phyloP scores from a whole-genome alignment of 2,797 vertebrate species.

The Cygnus olor region DNA sequence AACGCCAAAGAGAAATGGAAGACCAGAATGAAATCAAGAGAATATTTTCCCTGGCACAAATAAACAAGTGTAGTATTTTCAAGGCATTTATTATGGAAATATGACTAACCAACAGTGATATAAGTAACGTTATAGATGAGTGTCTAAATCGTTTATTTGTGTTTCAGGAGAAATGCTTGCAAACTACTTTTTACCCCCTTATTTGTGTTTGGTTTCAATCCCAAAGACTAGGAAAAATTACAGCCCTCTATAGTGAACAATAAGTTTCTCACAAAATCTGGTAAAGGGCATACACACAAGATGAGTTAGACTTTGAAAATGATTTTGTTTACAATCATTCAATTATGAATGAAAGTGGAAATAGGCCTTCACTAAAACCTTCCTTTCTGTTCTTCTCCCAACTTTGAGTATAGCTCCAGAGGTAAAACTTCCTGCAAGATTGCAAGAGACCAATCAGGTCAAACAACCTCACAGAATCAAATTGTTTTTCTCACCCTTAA shows the following conservation, averaged over 20 bases:
- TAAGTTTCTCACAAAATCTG: neutral
- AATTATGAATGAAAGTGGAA: neutral
- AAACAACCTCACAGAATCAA: neutral
- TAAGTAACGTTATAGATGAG: neutral
- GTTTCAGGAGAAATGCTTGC: neutral
- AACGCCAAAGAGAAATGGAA: neutral
- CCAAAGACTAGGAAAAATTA: neutral
- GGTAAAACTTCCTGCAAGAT: neutral
- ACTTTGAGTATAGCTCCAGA: neutral
- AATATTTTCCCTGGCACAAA: slow-evolving; percentile 26
- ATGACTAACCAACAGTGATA: neutral
- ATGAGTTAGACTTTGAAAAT: neutral
- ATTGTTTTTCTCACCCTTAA: neutral
- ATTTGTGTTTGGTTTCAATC: neutral
- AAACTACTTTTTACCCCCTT: neutral
- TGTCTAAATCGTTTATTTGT: neutral
- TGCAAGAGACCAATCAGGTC: neutral
- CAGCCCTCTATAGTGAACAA: neutral
- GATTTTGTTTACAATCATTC: neutral
- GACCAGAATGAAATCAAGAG: neutral
- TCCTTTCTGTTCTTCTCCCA: neutral
- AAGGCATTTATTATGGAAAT: slow-evolving; percentile 13
- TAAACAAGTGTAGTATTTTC: neutral
- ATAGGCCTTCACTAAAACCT: neutral
- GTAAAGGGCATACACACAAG: neutral